These are phyloP conservation scores for Serilophus lunatus DNA, from an alignment of 2,113 vertebrate species.

Conservation along the genomic window DNA sequence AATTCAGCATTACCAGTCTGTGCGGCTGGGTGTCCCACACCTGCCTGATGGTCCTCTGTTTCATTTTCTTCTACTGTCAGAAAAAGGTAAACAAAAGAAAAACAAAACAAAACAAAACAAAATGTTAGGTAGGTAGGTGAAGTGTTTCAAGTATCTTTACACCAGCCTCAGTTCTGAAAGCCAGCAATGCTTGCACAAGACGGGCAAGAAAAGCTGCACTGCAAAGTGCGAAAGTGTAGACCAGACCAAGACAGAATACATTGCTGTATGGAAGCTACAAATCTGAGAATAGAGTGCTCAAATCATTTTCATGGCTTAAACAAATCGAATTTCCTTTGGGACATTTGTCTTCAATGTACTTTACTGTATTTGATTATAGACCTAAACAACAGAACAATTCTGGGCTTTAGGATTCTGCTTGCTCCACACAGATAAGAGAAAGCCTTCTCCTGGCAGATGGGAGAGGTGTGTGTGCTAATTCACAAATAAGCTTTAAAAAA, in stretches of 20 bases:
- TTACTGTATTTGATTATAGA: constrained; percentile 16
- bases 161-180: background rate
- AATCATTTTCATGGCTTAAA: background rate
- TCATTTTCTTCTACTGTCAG: constrained; percentile 90
- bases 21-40: constrained; percentile 82
- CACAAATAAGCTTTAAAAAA: constrained; percentile 33
- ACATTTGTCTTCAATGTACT: constrained; percentile 12
- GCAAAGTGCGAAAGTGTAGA: constrained; percentile 21
- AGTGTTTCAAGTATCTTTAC: constrained; percentile 2
- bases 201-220: constrained; percentile 47
- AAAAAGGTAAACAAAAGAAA: constrained; percentile 73
- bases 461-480: constrained; percentile 38
- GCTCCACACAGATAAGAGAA: background rate
- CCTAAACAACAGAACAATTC: constrained; percentile 22
- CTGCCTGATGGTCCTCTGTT: constrained; percentile 81
- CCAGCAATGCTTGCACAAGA: constrained; percentile 28
- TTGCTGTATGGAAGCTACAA: constrained; percentile 6
- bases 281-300: constrained; percentile 13
- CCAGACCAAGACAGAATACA: constrained; percentile 5
- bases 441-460: constrained; percentile 40
- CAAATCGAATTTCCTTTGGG: background rate
- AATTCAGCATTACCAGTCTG: constrained; percentile 82
- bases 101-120: constrained; percentile 66
- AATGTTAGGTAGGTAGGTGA: constrained; percentile 10
- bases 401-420: constrained; percentile 21